Percentiles rank a stretch among this genome's conserved stretches.
Evolutionary conservation across 2,888 invertebrate species (phyloP).

Genomic region (Pristionchus exspectatus): DNA sequence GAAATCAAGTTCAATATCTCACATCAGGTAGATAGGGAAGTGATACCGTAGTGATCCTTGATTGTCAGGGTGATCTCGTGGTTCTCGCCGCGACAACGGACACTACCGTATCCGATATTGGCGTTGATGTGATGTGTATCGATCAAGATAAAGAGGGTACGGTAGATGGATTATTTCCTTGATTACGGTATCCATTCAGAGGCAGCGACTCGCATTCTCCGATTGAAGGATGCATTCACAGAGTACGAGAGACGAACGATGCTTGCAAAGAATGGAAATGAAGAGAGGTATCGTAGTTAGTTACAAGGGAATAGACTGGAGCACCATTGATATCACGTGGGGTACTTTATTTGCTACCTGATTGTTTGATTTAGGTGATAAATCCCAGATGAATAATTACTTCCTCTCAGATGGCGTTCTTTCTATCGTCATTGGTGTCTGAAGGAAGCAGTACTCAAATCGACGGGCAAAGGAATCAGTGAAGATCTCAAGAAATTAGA

Average conservation of each 20-base stretch:
- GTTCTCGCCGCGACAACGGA: slow-evolving; percentile 61
- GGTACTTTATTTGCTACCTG: too few species aligned
- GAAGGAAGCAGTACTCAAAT: slow-evolving; percentile 78
- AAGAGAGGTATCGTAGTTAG: not conserved
- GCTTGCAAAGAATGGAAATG: not conserved
- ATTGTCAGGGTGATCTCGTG: slow-evolving; percentile 74
- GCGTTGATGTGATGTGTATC: slow-evolving; percentile 78
- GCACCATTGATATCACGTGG: too few species aligned
- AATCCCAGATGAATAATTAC: too few species aligned
- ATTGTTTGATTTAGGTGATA: too few species aligned
- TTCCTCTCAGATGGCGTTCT: slow-evolving; percentile 62
- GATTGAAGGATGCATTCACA: slow-evolving; percentile 48
- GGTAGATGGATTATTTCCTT: not conserved
- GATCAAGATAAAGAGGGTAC: slow-evolving; percentile 65
- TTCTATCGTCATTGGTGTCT: slow-evolving; percentile 76
- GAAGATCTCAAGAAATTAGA: slow-evolving; percentile 73
- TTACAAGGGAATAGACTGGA: too few species aligned
- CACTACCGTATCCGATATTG: slow-evolving; percentile 55
- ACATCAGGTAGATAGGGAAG: slow-evolving; percentile 68
- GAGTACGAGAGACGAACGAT: slow-evolving; percentile 21
- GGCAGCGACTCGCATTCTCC: slow-evolving; percentile 40
- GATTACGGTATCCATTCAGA: not conserved
- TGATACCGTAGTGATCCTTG: not conserved
- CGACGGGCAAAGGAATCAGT: slow-evolving; percentile 76
- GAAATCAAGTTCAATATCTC: slow-evolving; percentile 74